Base-by-base conservation (phyloP, 2,113 vertebrate species). In the Tautogolabrus adspersus region DNA sequence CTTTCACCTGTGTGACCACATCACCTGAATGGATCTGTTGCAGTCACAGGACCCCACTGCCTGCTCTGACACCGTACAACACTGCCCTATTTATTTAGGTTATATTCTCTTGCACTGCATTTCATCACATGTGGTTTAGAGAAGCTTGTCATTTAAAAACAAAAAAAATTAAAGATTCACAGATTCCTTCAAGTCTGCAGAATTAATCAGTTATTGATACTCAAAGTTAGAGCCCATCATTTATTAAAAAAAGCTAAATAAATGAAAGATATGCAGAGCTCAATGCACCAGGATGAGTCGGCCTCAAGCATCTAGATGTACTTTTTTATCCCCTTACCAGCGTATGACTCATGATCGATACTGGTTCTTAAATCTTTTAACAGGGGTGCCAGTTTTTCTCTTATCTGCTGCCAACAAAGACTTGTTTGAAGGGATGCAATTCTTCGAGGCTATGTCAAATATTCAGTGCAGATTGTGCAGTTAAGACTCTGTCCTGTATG, bases 51-150 rank as follows among this genome's bases (percentile, higher is more conserved):
- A 82, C 79, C 73, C 59, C 68, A 44, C 59, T 57, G 38, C 8
- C 49, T 1, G 23, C 26, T 74, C 65, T 67, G 70, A 81, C 87
- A 81, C 82, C 62, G 72, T 34, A 37, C 75, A 78, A 42, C 61
- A 54, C 38, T 30, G 65, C 80, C 73, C 15, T 64, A 73, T 81
- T 73, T 84, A 75, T 73, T 83, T 72, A 66, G 46, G 19, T 67
- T 78, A 34, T 73, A 67, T 83, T 86, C 75, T 79, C 66, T 85
- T 78, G 76, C 74, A 74, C 52, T 46, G 67, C 47, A 61, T 86
- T 91, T 82, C 80, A 89, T 88, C 81, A 81, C 77, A 72, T 56
- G 19, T 19, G 16, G 44, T 62, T 10, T 46, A n/a, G 10, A 74
- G 67, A 54, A 38, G 75, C 26, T 75, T 82, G 79, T 66, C 8